Evolutionary conservation across 2,113 vertebrate genomes (phyloP), one percentile per base, ranked within the genome.

Genomic region (Cyprinus carpio): DNA sequence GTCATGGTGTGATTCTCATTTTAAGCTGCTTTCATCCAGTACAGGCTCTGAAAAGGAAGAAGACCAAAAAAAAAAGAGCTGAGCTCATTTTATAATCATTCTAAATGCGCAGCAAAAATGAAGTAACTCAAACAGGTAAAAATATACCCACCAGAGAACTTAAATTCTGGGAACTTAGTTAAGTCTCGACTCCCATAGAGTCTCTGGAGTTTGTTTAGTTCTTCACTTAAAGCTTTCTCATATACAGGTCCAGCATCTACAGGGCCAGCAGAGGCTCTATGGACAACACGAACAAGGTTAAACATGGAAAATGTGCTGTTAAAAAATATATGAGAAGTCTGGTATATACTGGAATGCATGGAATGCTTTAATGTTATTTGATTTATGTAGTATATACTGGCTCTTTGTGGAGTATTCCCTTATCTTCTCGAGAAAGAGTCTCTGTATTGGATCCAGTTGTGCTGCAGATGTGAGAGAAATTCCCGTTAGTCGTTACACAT

Each of bases 351-450:
- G 31, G 76, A 62, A 34, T 60, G 31, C 11, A n/a, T 1, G 3
- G 37, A 51, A 72, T 83, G 65, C 72, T 56, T 83, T 58, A 16
- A 56, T 82, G 4, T 43, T 5, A 77, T 34, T 25, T 25, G n/a
- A 46, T 31, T 62, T 40, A 67, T 72, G 43, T 18, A 20, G 60
- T 10, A 18, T 34, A 95, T 90, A 96, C 96, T 93, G 92, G 93
- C 94, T 93, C 87, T 95, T 95, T 0, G 92, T 87, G 71, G 86
- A 94, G 85, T 96, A 96, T 76, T 96, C 95, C 83, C 91, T 91
- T 81, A 96, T 95, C 91, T 96, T 96, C 85, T 96, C 95, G 86
- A 96, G 11, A 20, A 96, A 96, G 75, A 97, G 93, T 85, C 95
- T 96, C 91, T 96, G 95, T 65, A 96, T 74, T 0, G 96, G 95